Conservation (phyloP, 1,140 invertebrate genomes). For the Zophobas morio region DNA sequence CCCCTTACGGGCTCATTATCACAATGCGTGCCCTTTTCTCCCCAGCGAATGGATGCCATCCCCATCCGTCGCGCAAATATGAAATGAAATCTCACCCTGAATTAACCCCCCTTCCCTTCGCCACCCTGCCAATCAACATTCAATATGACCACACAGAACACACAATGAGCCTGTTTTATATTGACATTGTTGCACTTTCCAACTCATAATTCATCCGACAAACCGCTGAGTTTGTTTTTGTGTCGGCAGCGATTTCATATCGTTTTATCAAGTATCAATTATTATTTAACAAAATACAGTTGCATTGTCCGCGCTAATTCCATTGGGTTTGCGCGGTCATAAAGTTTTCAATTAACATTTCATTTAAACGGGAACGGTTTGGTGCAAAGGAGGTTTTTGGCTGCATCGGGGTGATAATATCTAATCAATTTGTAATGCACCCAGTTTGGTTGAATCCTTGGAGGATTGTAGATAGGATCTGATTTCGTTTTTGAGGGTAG, state of each 20-base stretch:
- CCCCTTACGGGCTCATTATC: slow-evolving; percentile 44
- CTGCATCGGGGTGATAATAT: background rate
- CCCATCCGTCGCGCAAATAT: slow-evolving; percentile 20
- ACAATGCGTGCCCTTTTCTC: slow-evolving; percentile 46
- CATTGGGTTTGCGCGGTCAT: background rate
- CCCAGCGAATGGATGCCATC: slow-evolving; percentile 1
- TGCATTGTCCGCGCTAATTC: slow-evolving; percentile 31
- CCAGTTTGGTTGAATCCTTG: slow-evolving; percentile 13
- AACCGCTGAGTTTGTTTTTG: slow-evolving; percentile 51
- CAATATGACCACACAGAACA: slow-evolving; percentile 20
- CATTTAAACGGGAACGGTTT: background rate
- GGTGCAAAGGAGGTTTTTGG: background rate
- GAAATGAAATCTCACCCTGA: slow-evolving; percentile 29
- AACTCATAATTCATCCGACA: slow-evolving; percentile 48
- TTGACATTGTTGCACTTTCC: slow-evolving; percentile 47
- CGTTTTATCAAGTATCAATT: slow-evolving; percentile 51
- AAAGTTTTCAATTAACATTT: slow-evolving; percentile 17
- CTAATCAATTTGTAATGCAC: background rate
- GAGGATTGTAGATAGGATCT: background rate
- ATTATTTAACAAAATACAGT: slow-evolving; percentile 49
- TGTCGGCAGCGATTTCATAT: slow-evolving; percentile 41
- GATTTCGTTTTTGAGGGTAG: background rate
- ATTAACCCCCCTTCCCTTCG: slow-evolving; percentile 35
- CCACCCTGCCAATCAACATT: slow-evolving; percentile 42
- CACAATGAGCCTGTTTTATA: slow-evolving; percentile 41